A percentile compares a stretch with the other conserved stretches of the same genome.
Evolutionary conservation across 2,888 invertebrate species (phyloP).

Genomic region (Drosophila monieri): DNA sequence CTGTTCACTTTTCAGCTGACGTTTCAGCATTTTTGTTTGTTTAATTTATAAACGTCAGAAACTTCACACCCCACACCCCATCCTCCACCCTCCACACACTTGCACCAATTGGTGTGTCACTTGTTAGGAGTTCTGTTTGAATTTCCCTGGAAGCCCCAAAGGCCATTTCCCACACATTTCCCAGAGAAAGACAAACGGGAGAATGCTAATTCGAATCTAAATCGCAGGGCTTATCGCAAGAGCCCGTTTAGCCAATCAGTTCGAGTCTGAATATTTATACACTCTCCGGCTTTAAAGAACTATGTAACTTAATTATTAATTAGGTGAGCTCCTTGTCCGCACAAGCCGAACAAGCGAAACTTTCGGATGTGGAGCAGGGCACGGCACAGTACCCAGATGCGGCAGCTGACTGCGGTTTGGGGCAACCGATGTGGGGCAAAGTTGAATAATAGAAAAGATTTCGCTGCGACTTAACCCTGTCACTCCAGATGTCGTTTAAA

Average conservation of each 20-base stretch:
- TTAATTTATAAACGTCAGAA: constrained; percentile 69
- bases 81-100: constrained; percentile 1
- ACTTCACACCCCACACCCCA: constrained; percentile 22
- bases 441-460: constrained; percentile 39
- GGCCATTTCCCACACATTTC: constrained; percentile 13
- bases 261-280: neutral
- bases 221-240: constrained; percentile 16
- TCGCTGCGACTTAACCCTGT: constrained; percentile 11
- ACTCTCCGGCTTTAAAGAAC: constrained; percentile 4
- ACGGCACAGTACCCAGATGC: constrained; percentile 25
- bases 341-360: constrained; percentile 61
- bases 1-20: constrained; percentile 18
- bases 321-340: constrained; percentile 18
- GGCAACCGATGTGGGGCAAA: constrained; percentile 62
- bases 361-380: constrained; percentile 64
- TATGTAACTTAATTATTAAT: constrained; percentile 37
- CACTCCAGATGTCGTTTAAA: constrained; percentile 16
- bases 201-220: constrained; percentile 20
- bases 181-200: constrained; percentile 11
- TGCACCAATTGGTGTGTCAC: constrained; percentile 1
- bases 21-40: constrained; percentile 61
- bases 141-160: constrained; percentile 26
- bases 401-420: constrained; percentile 54
- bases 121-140: constrained; percentile 25
- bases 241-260: constrained; percentile 4